Base-by-base conservation (phyloP, 2,888 invertebrate genomes). In the Acleris sparsana region DNA sequence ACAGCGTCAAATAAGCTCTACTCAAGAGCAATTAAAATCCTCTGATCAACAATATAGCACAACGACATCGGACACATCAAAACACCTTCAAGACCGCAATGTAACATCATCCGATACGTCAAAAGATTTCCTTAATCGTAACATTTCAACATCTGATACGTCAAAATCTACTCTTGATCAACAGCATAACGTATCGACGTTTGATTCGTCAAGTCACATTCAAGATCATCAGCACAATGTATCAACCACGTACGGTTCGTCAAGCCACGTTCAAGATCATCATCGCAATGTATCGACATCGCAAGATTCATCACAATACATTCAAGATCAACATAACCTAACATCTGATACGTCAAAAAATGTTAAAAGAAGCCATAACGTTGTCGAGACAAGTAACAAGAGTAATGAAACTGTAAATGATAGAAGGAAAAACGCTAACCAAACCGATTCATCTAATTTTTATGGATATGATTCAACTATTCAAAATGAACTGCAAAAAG, bases 381-480 rank as follows among this genome's bases (percentile, higher is more conserved):
- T 75, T 52, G 72, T 75, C 44, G 75, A 84, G 69, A 79, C 72
- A 44, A 74, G 74, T 46, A 73, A 74, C 58, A 71, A 73, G 7
- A 84, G 69, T 51, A 80, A 78, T 68, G 79, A 85, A 68, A 75
- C 75, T n/a, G 69, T 71, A 39, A 77, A 77, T 63, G 80, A 83
- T 62, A 82, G 77, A 65, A 82, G 78, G 68, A 84, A 82, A 51
- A 81, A 87, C 68, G 75, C 77, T 61, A 87, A 87, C 70, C 78
- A 85, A 74, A 91, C 92, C 25, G 90, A 92, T 77, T 85, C 90
- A 13, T 88, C 89, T 0, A 90, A 93, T 65, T 93, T 92, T 74
- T 92, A 88, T 70, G 92, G 90, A 7, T 92, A 93, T 67, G 91
- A 92, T 69, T 71, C 85, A 9, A 92, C 91, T 5, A 89, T 92